Percentiles rank a stretch among this genome's conserved stretches.
Evolutionary conservation across 2,888 invertebrate genomes (phyloP).

Genomic region (Alitta virens): DNA sequence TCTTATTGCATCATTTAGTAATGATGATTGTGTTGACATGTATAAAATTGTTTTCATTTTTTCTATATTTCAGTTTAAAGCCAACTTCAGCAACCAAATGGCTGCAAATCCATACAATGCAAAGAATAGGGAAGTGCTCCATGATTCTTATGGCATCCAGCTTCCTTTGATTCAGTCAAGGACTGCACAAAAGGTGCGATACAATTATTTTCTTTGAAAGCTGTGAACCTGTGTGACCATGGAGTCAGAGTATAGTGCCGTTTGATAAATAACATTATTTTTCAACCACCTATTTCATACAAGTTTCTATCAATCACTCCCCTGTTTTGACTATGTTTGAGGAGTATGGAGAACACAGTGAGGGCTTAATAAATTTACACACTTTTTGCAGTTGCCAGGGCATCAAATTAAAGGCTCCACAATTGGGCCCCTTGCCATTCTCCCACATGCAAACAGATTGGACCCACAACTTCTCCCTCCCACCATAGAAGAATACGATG

Average conservation of each 20-base stretch:
- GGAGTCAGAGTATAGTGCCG: too few relatives aligned
- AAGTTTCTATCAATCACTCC: background rate
- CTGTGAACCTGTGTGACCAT: too few relatives aligned
- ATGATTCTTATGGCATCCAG: conserved; percentile 53
- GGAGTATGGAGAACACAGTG: background rate
- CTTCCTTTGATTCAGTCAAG: conserved; percentile 46
- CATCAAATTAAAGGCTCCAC: conserved; percentile 37
- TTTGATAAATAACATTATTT: too few relatives aligned
- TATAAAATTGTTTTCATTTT: too few relatives aligned
- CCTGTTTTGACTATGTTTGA: background rate
- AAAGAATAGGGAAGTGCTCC: conserved; percentile 45
- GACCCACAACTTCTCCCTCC: conserved; percentile 52
- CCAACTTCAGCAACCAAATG: conserved; percentile 30
- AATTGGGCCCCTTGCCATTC: conserved; percentile 49
- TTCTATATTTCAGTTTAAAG: too few relatives aligned
- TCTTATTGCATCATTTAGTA: too few relatives aligned
- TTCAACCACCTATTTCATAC: too few relatives aligned
- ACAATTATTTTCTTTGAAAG: too few relatives aligned
- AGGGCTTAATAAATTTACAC: too few relatives aligned
- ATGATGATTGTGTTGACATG: too few relatives aligned
- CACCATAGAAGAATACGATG: conserved; percentile 53
- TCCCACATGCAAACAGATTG: conserved; percentile 52
- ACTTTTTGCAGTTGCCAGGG: conserved; percentile 26
- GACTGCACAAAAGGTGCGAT: conserved; percentile 32
- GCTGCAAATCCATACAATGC: conserved; percentile 51